Conservation (phyloP, 2,797 vertebrate species). For the Echiichthys vipera region DNA sequence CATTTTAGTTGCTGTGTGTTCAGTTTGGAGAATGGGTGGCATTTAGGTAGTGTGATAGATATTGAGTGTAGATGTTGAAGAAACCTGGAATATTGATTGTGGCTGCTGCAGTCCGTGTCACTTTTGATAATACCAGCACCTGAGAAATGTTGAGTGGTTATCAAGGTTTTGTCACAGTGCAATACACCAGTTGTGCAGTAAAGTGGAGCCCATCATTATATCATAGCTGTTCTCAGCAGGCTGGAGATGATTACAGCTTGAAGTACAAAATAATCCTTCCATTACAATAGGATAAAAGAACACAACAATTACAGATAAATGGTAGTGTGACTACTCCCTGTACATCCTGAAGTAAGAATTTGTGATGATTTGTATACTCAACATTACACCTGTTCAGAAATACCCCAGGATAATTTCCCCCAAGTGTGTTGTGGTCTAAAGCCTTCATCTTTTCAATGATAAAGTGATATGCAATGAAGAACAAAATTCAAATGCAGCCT, state of each 20-base stretch:
- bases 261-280: constrained; percentile 61
- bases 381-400: constrained; percentile 6
- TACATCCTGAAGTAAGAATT: constrained; percentile 45
- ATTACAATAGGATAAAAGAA: constrained; percentile 54
- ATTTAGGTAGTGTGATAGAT: constrained; percentile 42
- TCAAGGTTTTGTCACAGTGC: constrained; percentile 24
- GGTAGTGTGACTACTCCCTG: constrained; percentile 66
- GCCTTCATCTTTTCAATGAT: neutral
- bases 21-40: constrained; percentile 48
- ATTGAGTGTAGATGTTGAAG: constrained; percentile 45
- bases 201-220: constrained; percentile 8
- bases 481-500: neutral
- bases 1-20: constrained; percentile 47
- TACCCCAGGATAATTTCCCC: constrained; percentile 4
- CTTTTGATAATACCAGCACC: constrained; percentile 37
- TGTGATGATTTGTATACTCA: constrained; percentile 32
- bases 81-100: constrained; percentile 57
- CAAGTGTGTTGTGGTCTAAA: neutral
- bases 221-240: neutral
- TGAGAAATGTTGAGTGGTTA: constrained; percentile 29
- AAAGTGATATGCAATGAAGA: neutral
- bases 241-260: neutral
- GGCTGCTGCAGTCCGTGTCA: constrained; percentile 35
- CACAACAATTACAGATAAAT: constrained; percentile 59
- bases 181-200: neutral